Percentiles rank a stretch among this genome's conserved stretches.
Evolutionary conservation across 2,113 vertebrate species (phyloP).

Genomic region (Marcusenius ussheri): DNA sequence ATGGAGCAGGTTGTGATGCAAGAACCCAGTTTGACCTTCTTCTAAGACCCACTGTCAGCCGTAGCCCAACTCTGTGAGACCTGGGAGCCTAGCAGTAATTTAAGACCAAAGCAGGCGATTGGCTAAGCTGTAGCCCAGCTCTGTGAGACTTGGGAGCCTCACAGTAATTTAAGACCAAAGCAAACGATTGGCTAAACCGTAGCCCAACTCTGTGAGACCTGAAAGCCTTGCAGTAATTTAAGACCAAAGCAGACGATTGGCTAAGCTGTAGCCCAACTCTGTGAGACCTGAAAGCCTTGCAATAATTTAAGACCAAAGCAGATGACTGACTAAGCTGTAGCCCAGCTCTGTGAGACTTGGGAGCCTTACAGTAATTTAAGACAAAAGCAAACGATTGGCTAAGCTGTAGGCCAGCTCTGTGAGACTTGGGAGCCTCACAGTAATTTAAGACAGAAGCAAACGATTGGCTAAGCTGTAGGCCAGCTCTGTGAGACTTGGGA

Average conservation of each 20-base stretch:
- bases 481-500: background rate
- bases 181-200: background rate
- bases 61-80: background rate
- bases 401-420: background rate
- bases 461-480: background rate
- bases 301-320: background rate
- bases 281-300: background rate
- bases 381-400: background rate
- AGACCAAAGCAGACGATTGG: too few relatives aligned
- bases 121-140: background rate
- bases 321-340: background rate
- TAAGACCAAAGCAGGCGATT: background rate
- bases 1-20: background rate
- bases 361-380: background rate
- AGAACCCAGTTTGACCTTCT: background rate
- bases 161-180: background rate
- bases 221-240: too few relatives aligned
- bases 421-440: background rate
- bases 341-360: conserved; percentile 1
- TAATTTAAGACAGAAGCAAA: background rate
- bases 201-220: too few relatives aligned
- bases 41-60: background rate
- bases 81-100: background rate
- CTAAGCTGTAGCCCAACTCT: too few relatives aligned
- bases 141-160: too few relatives aligned